Percentiles rank a stretch among this genome's conserved stretches.
Conservation (phyloP, 2,113 vertebrate species). For the Acinonyx jubatus region DNA sequence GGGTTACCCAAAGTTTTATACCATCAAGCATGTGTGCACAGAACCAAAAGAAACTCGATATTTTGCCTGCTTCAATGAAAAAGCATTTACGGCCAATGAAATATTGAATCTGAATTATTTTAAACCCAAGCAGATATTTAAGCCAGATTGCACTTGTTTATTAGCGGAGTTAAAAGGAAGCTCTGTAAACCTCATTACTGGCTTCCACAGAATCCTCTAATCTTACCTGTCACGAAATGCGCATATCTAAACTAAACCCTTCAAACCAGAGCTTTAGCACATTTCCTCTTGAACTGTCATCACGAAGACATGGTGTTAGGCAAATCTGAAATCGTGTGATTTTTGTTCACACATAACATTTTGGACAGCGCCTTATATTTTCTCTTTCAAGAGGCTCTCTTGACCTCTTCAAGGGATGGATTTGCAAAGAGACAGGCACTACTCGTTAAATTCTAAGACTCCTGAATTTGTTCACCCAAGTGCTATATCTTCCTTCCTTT, state of each 20-base stretch:
- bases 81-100: not conserved
- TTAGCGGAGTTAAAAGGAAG: not conserved
- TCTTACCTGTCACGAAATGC: not conserved
- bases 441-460: not conserved
- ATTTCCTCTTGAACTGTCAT: not conserved
- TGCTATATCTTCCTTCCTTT: not conserved
- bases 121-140: not conserved
- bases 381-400: not conserved
- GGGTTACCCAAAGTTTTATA: not conserved
- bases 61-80: not conserved
- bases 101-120: not conserved
- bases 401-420: not conserved
- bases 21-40: not conserved
- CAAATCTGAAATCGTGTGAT: not conserved
- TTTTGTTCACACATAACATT: not conserved
- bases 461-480: not conserved
- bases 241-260: not conserved
- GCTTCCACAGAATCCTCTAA: not conserved
- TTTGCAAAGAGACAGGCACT: not conserved
- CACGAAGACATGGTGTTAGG: not conserved
- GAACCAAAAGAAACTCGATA: not conserved
- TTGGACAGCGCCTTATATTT: not conserved
- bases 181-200: not conserved
- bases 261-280: not conserved
- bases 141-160: not conserved